Conservation (phyloP, 2,113 vertebrate genomes). For the Oophaga pumilio region DNA sequence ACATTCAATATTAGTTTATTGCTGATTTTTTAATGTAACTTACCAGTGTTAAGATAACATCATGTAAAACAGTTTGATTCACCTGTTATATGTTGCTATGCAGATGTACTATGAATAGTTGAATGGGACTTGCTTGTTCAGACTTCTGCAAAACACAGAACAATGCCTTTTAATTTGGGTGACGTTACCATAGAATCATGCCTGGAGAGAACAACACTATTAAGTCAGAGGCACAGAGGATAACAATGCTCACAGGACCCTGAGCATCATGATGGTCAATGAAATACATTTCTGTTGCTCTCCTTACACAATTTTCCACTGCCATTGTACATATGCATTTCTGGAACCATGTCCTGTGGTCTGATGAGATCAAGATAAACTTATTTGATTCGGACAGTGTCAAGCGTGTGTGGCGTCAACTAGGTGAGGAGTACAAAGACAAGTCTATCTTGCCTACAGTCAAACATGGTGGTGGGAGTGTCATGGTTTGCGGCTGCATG, state of each 20-base stretch:
- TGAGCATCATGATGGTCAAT: neutral
- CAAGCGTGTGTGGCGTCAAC: too few species aligned
- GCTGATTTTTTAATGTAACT: neutral
- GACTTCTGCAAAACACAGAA: constrained; percentile 8
- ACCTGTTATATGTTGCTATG: constrained; percentile 32
- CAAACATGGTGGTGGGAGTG: too few species aligned
- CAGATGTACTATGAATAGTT: neutral
- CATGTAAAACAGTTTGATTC: neutral
- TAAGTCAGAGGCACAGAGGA: neutral
- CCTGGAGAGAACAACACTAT: constrained; percentile 15
- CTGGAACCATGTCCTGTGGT: too few species aligned
- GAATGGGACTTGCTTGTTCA: neutral
- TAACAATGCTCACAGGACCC: neutral
- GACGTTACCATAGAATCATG: constrained; percentile 31
- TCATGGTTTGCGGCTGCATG: too few species aligned
- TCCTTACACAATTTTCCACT: neutral
- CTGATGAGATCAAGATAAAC: too few species aligned
- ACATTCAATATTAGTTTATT: neutral
- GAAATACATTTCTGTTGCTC: neutral
- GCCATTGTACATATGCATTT: too few species aligned
- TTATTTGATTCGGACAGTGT: too few species aligned
- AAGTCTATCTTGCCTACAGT: too few species aligned
- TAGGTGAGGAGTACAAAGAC: too few species aligned
- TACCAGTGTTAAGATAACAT: neutral
- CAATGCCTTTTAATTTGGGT: constrained; percentile 18